phyloP scores from a whole-genome alignment of 2,888 invertebrate genomes.

The Cephus runcator region DNA sequence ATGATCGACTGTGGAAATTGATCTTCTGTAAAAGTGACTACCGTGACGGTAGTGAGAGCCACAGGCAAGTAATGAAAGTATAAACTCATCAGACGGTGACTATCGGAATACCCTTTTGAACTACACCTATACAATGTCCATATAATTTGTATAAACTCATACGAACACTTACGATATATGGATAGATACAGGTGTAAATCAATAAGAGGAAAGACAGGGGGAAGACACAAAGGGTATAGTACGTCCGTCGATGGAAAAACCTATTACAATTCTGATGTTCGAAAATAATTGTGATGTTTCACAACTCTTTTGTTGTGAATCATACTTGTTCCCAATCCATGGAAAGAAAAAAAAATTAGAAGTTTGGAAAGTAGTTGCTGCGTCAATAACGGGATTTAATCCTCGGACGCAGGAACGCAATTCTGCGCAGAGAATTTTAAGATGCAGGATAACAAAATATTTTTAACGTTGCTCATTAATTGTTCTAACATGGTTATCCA shows the following conservation, averaged over 20 bases:
- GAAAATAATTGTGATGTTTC: not conserved
- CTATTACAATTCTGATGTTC: not conserved
- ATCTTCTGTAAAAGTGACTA: not conserved
- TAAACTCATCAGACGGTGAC: not conserved
- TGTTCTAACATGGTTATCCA: not conserved
- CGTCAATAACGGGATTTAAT: too few relatives aligned
- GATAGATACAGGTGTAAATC: not conserved
- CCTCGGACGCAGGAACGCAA: not conserved
- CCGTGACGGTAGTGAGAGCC: not conserved
- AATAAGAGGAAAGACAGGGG: not conserved
- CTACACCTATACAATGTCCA: not conserved
- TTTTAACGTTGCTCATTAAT: not conserved
- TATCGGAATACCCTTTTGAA: not conserved
- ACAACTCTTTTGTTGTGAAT: not conserved
- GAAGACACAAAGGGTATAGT: not conserved
- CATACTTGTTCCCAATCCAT: not conserved
- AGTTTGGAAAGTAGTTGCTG: too few relatives aligned
- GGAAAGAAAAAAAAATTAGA: too few relatives aligned
- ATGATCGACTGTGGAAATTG: slow-evolving; percentile 29
- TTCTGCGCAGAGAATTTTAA: not conserved
- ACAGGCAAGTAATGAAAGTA: not conserved
- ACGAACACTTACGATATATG: not conserved
- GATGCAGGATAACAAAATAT: not conserved
- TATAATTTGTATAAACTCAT: not conserved
- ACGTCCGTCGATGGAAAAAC: not conserved